These are phyloP conservation scores for Asobara japonica DNA, from an alignment of 1,140 invertebrate species.

Conservation along the genomic window DNA sequence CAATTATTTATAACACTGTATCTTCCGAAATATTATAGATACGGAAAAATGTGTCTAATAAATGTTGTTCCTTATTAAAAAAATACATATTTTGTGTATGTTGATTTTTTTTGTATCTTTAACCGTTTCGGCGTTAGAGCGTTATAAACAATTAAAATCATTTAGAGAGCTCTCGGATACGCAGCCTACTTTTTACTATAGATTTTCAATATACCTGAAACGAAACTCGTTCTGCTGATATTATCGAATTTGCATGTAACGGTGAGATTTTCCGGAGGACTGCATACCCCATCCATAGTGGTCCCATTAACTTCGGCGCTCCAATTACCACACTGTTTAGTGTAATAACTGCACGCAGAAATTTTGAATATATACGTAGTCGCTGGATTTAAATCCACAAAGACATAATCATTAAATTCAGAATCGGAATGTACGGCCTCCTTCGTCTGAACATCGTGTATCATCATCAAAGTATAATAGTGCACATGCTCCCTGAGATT, in stretches of 20 bases:
- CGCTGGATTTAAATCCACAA: constrained; percentile 78
- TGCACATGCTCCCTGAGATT: constrained; percentile 77
- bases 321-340: constrained; percentile 77
- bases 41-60: no score
- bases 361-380: constrained; percentile 82
- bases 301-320: constrained; percentile 79
- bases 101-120: no score
- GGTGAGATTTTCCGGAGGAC: constrained; percentile 71
- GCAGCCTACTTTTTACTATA: no score
- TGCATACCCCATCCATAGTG: constrained; percentile 80
- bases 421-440: constrained; percentile 74
- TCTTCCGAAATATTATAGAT: no score
- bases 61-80: no score
- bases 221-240: constrained; percentile 72
- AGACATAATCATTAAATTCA: constrained; percentile 76
- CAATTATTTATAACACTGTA: no score
- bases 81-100: no score
- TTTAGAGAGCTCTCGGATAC: no score
- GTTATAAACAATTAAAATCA: no score
- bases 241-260: constrained; percentile 75
- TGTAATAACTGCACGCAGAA: constrained; percentile 81
- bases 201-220: no score
- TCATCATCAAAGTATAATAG: constrained; percentile 78
- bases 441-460: constrained; percentile 68
- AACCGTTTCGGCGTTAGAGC: no score